Base-by-base conservation (phyloP, 2,888 invertebrate genomes). In the Azorinus chamasolen region DNA sequence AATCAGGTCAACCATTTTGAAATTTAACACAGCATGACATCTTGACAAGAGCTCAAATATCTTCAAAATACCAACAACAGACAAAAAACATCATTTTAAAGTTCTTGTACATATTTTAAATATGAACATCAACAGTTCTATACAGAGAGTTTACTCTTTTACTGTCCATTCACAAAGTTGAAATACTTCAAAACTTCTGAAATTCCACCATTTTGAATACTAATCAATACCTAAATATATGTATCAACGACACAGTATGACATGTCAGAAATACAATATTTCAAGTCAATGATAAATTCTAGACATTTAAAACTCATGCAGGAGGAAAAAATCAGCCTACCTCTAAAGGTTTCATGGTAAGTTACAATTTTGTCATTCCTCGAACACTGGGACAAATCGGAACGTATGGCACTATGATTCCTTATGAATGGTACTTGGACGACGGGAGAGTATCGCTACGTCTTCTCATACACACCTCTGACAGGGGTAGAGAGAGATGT, bases 181-280 rank as follows among this genome's bases (percentile, higher is more conserved):
- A 45, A 45, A 45, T 18, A n/a, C 20, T 54, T 54, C 37, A 54
- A 54, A 75, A 61, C 53, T 71, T 68, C 57, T 70, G 24, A 70
- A 75, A 75, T 50, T 61, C 76, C 76, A 62, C 76, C 76, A 76
- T 76, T 66, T 76, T 76, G 76, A 76, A 76, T 76, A 62, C 71
- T 65, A 51, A 64, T 70, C 66, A 71, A 57, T 61, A 46, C 10
- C 22, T 51, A 18, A 55, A 18, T 50, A 37, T 45, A 54, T 18
- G 27, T 37, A 57, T 48, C 41, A 57, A 51, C 32, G 66, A 66
- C 74, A 74, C 5, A 25, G 16, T 32, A 58, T 64, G 64, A 72
- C 72, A 72, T 32, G 32, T 37, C 20, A 2, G 22, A n/a, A 22
- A 25, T 43, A 24, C n/a, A 2, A 58, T 45, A 2, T n/a, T 45